Evolutionary conservation across 2,888 invertebrate species (phyloP), one percentile per base, ranked within the genome.

Genomic region (Drosophila barbarae): DNA sequence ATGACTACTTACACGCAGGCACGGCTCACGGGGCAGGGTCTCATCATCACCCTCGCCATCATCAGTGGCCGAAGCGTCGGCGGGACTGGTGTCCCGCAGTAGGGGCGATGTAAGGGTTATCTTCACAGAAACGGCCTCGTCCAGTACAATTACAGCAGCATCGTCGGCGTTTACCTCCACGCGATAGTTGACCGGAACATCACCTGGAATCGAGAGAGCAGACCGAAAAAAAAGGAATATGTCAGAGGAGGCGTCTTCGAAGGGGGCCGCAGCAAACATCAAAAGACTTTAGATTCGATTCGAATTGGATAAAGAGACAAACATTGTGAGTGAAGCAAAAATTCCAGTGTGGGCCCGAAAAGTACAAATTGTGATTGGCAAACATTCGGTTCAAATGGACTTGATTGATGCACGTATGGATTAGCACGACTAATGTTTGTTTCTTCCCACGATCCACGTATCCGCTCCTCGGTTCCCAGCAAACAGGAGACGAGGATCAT

Each of bases 21-120:
- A 99, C 93, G 98, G 98, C 93, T 97, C 96, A 93, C 97, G 96
- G 94, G 98, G 96, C 92, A 99, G 95, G 91, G 97, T 72, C n/a
- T 84, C 85, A 5, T 61, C 95, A 92, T 98, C 98, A 92, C 94
- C 92, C 90, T 91, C 91, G 10, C 34, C 54, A 2, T 70, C 56
- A 3, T 60, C 91, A 90, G 91, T 92, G 89, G 91, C 90, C 90
- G 91, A 90, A 15, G 61, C 58, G 1, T 77, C 74, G 23, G 65
- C 72, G n/a, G 78, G 77, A 21, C 73, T 71, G 7, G 94, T 92
- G 89, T 98, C 98, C 69, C 98, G 93, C 93, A 98, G 94, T 55
- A 97, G 92, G 47, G 98, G 97, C 72, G 98, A 98, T 52, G 98
- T 98, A 71, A 98, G 92, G 70, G 96, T 95, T 70, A 98, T 95